Evolutionary conservation across 2,888 invertebrate genomes (phyloP).

Genomic region (Alloscopus bannaensis): DNA sequence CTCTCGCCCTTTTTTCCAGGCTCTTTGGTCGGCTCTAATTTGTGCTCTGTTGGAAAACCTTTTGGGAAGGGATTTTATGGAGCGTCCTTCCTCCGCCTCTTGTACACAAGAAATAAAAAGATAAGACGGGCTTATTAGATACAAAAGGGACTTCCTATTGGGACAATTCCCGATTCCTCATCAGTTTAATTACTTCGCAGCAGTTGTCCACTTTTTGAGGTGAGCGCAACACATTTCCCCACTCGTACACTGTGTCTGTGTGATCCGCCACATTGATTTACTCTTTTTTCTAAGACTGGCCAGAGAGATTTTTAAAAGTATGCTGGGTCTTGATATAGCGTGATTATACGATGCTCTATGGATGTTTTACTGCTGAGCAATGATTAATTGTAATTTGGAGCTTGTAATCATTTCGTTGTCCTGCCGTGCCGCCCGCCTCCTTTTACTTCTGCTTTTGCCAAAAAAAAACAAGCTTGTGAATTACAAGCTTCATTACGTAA

Average conservation of each 20-base stretch:
- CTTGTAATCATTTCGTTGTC: constrained; percentile 50
- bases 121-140: constrained; percentile 14
- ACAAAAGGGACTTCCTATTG: constrained; percentile 33
- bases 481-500: constrained; percentile 50
- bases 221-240: constrained; percentile 41
- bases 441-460: no score
- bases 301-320: no score
- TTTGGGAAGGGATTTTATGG: no score
- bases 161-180: constrained; percentile 71
- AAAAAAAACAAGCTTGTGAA: constrained; percentile 44
- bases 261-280: constrained; percentile 31
- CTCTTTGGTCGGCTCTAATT: constrained; percentile 41
- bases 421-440: constrained; percentile 44
- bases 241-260: no score
- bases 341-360: no score
- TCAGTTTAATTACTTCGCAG: constrained; percentile 73
- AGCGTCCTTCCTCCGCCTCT: not conserved
- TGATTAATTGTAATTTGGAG: constrained; percentile 63
- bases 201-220: constrained; percentile 65
- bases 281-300: no score
- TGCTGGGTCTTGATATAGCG: no score
- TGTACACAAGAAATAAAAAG: constrained; percentile 45
- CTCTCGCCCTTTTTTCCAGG: constrained; percentile 15
- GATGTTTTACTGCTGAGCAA: constrained; percentile 34
- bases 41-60: not conserved